Evolutionary conservation across 1,140 invertebrate species (phyloP).

Genomic region (Heliconius hewitsoni): DNA sequence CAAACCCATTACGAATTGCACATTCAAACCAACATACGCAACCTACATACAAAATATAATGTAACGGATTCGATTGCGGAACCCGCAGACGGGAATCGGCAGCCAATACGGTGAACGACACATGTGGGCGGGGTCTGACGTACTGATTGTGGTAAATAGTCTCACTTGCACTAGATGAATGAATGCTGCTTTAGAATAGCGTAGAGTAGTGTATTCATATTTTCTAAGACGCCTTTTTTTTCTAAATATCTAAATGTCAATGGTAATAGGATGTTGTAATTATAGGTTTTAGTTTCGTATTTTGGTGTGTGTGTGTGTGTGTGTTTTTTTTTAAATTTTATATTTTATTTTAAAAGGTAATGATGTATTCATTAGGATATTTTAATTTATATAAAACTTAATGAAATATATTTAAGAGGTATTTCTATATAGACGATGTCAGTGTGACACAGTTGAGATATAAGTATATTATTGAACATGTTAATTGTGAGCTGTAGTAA

Average conservation of each 20-base stretch:
- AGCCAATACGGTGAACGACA: slow-evolving; percentile 58
- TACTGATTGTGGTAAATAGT: slow-evolving; percentile 46
- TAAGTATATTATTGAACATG: no score
- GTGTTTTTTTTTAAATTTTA: background rate
- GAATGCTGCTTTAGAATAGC: background rate
- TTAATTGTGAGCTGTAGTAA: no score
- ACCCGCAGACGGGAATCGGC: slow-evolving; percentile 29
- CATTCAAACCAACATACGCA: slow-evolving; percentile 27
- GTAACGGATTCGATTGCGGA: slow-evolving; percentile 52
- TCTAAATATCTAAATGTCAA: background rate
- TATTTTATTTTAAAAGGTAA: background rate
- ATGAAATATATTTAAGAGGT: no score
- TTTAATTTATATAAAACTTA: background rate
- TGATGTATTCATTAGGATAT: background rate
- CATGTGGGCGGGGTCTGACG: slow-evolving; percentile 56
- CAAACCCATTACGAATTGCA: slow-evolving; percentile 17
- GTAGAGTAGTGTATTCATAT: background rate
- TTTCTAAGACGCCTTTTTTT: background rate
- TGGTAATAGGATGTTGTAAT: background rate
- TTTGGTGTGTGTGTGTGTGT: background rate
- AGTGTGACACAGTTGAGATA: no score
- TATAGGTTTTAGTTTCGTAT: background rate
- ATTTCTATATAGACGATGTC: no score
- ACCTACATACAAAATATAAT: slow-evolving; percentile 37
- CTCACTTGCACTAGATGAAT: slow-evolving; percentile 16